A percentile compares a stretch with the other conserved stretches of the same genome.
Evolutionary conservation across 2,888 invertebrate genomes (phyloP).

Genomic region (Zootermopsis nevadensis): DNA sequence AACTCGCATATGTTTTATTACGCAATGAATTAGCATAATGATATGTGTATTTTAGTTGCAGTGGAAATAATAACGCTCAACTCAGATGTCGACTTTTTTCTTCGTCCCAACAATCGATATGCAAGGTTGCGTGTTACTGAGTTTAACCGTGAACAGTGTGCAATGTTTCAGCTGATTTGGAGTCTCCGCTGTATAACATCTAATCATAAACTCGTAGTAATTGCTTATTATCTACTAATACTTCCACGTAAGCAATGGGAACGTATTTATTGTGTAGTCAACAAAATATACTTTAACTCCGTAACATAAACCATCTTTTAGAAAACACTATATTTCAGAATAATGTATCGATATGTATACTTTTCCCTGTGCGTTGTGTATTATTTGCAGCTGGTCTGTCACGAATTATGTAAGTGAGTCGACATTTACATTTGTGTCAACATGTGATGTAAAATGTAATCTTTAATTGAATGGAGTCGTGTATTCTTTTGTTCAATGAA

Average conservation of each 20-base stretch:
- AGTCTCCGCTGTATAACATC: neutral
- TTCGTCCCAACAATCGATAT: neutral
- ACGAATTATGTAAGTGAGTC: no score
- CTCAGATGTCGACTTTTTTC: neutral
- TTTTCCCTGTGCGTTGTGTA: no score
- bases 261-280: no score
- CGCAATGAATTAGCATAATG: neutral
- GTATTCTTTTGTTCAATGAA: no score
- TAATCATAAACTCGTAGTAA: neutral
- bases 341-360: no score
- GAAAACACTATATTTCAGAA: no score
- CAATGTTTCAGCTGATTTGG: constrained; percentile 4
- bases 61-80: neutral
- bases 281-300: neutral
- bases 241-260: neutral
- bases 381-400: no score
- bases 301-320: neutral
- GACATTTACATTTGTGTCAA: no score
- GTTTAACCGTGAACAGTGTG: neutral
- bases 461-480: no score
- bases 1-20: neutral
- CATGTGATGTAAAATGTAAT: no score
- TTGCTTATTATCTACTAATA: neutral
- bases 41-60: neutral
- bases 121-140: neutral